Evolutionary conservation across 1,140 invertebrate genomes (phyloP).

Genomic region (Drosophila elegans): DNA sequence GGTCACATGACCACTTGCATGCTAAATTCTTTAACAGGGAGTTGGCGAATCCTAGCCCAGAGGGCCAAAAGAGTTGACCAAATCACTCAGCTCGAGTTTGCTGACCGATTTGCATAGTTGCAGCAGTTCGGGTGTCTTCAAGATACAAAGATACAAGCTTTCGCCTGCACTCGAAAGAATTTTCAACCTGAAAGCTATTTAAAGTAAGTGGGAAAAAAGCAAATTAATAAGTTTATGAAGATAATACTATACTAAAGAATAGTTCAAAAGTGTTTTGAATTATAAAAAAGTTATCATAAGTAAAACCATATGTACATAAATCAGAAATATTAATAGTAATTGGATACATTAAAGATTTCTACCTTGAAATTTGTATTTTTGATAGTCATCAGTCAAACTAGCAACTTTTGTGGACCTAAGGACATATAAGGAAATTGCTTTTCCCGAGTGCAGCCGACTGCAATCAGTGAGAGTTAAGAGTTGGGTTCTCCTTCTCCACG

Average conservation of each 20-base stretch:
- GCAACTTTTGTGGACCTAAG: background rate
- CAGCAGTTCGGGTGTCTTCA: conserved; percentile 33
- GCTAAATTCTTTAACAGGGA: conserved; percentile 31
- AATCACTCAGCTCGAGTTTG: conserved; percentile 38
- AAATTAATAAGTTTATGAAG: too few relatives aligned
- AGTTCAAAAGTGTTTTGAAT: too few relatives aligned
- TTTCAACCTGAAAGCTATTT: too few relatives aligned
- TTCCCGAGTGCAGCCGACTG: conserved; percentile 7
- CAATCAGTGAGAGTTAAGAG: conserved; percentile 26
- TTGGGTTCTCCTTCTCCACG: background rate
- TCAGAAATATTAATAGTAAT: too few relatives aligned
- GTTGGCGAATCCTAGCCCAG: conserved; percentile 1
- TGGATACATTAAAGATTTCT: too few relatives aligned
- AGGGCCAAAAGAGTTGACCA: conserved; percentile 33
- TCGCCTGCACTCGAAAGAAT: conserved; percentile 5
- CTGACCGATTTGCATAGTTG: conserved; percentile 45
- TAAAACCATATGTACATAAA: too few relatives aligned
- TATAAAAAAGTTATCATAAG: too few relatives aligned
- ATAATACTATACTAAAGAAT: too few relatives aligned
- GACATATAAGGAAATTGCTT: background rate
- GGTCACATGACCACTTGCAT: conserved; percentile 43
- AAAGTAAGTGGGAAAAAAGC: too few relatives aligned
- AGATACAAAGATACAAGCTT: conserved; percentile 30
- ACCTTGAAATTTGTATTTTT: too few relatives aligned
- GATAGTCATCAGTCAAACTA: too few relatives aligned